Base-by-base conservation (phyloP, 2,113 vertebrate genomes). In the Spermophilus dauricus region DNA sequence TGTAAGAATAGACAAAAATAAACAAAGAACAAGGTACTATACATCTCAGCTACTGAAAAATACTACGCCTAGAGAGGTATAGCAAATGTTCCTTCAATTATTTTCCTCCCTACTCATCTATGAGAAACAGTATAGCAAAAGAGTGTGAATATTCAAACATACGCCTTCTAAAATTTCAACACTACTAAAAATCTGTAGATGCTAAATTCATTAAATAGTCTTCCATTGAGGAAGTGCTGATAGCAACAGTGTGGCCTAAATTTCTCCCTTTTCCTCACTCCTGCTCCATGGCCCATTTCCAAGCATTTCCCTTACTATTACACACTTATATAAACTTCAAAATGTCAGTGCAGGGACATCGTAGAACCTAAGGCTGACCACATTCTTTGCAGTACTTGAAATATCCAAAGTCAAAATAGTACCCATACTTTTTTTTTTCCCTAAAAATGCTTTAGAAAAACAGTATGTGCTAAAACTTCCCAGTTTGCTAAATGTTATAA, bases 1-100 rank as follows among this genome's bases (percentile, higher is more conserved):
- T 58, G 97, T 96, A 97, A 98, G 98, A 98, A 97, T 97, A 98
- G 76, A 94, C 92, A 94, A 98, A 97, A 95, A 98, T 96, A 98
- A 98, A 91, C 39, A 70, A 70, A 95, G 94, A 97, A 77, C 20
- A 92, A 95, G 86, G 48, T 93, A 77, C 82, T 96, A 24, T 63
- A 83, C 69, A 93, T 91, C 32, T 82, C n/a, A 89, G 45, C 88
- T 94, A 39, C 93, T 95, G 42, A 95, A 96, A 42, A 95, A 67
- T 58, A 88, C 88, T 91, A 61, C 84, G 53, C 89, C 63, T 4
- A 18, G 56, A 42, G 67, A 82, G 1, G 86, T 63, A 37, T 18
- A 88, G 91, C 37, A 92, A 78, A 85, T 65, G 13, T 32, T 72
- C 72, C 56, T 89, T 77, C 42, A 8, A 9, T 42, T 89, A 13